Percentiles rank a stretch among this genome's conserved stretches.
Evolutionary conservation across 2,113 vertebrate species (phyloP).

Genomic region (Orcinus orca): DNA sequence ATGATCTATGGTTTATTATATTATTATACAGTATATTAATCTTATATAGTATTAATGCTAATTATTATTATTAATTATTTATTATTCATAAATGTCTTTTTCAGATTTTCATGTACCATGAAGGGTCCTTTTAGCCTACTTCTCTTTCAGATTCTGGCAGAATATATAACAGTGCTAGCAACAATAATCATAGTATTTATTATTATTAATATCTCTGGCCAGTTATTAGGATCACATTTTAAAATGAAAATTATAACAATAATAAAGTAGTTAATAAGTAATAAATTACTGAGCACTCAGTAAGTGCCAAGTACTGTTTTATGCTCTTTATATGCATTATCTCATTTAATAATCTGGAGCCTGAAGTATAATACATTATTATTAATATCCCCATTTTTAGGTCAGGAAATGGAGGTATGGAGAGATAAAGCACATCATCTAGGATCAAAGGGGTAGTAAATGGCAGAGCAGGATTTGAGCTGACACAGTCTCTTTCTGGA

Average conservation of each 20-base stretch:
- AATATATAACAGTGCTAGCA: background rate
- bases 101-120: background rate
- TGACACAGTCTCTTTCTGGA: background rate
- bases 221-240: background rate
- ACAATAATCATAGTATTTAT: background rate
- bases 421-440: no score
- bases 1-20: background rate
- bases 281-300: background rate
- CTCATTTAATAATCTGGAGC: background rate
- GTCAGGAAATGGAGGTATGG: background rate
- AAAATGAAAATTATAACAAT: background rate
- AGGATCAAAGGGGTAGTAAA: background rate
- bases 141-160: background rate
- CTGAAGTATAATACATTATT: background rate
- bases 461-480: background rate
- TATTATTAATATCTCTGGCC: background rate
- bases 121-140: background rate
- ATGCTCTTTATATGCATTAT: background rate
- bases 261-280: background rate
- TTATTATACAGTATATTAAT: background rate
- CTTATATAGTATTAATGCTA: background rate
- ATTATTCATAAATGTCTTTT: background rate
- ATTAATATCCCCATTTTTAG: background rate
- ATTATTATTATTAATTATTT: background rate
- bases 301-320: background rate